Evolutionary conservation across 2,888 invertebrate species (phyloP).

Genomic region (Homarus gammarus): DNA sequence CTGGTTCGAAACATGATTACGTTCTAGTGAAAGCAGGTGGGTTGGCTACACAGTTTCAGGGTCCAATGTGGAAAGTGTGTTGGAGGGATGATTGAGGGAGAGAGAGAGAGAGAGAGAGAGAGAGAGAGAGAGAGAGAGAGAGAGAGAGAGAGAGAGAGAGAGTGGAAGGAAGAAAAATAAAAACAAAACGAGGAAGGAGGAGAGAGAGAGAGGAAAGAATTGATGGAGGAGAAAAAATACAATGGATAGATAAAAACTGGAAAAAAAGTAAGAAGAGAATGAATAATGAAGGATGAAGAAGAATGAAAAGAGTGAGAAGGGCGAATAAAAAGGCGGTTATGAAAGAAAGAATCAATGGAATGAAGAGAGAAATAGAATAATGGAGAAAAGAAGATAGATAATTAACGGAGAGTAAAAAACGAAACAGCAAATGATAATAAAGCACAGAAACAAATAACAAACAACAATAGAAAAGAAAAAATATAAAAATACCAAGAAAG

Average conservation of each 20-base stretch:
- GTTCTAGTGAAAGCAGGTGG: too few relatives aligned
- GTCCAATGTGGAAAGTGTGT: too few relatives aligned
- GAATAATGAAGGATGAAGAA: not conserved
- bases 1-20: too few relatives aligned
- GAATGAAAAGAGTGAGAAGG: not conserved
- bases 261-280: not conserved
- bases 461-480: not conserved
- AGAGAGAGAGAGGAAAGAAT: not conserved
- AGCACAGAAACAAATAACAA: too few relatives aligned
- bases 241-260: too few relatives aligned
- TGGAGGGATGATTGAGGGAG: not conserved
- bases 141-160: not conserved
- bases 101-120: not conserved
- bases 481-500: not conserved
- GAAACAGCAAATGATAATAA: too few relatives aligned
- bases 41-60: too few relatives aligned
- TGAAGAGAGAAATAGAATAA: not conserved
- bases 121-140: not conserved
- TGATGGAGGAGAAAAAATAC: not conserved
- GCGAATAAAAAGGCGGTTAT: not conserved
- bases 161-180: not conserved
- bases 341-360: not conserved
- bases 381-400: too few relatives aligned
- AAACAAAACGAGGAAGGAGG: not conserved
- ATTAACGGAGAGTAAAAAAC: too few relatives aligned